Base-by-base conservation (phyloP, 2,113 vertebrate genomes). In the Heliornis fulica region DNA sequence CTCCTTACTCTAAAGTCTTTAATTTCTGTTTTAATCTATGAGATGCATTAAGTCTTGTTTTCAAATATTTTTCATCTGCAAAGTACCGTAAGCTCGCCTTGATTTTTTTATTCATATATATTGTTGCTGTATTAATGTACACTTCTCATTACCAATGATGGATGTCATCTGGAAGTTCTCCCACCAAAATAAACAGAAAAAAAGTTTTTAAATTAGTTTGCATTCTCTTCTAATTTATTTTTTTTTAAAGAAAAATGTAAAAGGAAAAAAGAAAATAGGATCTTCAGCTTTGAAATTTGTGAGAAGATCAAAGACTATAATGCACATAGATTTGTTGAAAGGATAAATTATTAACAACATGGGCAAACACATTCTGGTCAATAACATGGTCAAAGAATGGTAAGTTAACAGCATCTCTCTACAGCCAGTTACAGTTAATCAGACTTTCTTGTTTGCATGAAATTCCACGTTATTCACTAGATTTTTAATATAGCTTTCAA, bases 21-120 rank as follows among this genome's bases (percentile, higher is more conserved):
- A 98, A 98, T 98, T 98, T 98, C 97, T 98, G 97, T 98, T 98
- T 98, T 98, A 98, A 98, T 98, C 98, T 98, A 97, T 57, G 78
- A 96, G 97, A 97, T 97, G 90, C 91, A 98, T 84, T 97, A 97
- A 97, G 94, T 94, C 96, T 92, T 95, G 54, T 96, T 97, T 96
- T 97, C 95, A 97, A 91, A 97, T 91, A 98, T 71, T 96, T 96
- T 94, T 98, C 96, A 96, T 96, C 94, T 97, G 95, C 93, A 91
- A 96, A 96, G 93, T 95, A 96, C 68, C 94, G 70, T 45, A 45
- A 89, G 85, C 66, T 93, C 95, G 91, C 97, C 97, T 95, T 91
- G 77, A 87, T 97, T 97, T 85, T 90, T 88, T 83, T 78, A 96
- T 91, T 94, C 94, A 86, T 90, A 95, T 95, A 92, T 80, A 94